Percentiles rank a stretch among this genome's conserved stretches.
Evolutionary conservation across 2,797 vertebrate genomes (phyloP).

Genomic region (Tokudaia muenninki): DNA sequence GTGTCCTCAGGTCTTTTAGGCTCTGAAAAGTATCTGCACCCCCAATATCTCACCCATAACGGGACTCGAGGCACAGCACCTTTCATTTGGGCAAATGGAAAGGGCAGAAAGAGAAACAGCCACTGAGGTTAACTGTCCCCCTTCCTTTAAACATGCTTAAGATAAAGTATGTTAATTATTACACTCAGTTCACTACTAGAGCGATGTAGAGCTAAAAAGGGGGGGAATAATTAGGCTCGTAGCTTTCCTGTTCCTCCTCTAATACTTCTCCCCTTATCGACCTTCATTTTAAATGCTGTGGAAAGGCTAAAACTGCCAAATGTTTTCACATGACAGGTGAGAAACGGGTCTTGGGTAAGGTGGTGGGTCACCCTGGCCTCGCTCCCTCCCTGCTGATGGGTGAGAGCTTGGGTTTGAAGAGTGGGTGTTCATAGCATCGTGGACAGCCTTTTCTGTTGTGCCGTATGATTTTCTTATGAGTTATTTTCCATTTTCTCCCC

Average conservation of each 20-base stretch:
- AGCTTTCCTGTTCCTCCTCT: conserved; percentile 71
- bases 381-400: conserved; percentile 74
- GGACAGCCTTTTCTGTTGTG: conserved; percentile 79
- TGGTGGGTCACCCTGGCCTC: conserved; percentile 73
- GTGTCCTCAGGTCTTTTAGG: conserved; percentile 61
- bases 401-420: conserved; percentile 80
- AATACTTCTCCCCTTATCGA: conserved; percentile 63
- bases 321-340: conserved; percentile 74
- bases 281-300: conserved; percentile 73
- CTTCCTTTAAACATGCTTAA: conserved; percentile 62
- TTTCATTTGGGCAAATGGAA: conserved; percentile 73
- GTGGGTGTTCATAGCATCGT: conserved; percentile 79
- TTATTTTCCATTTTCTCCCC: conserved; percentile 85
- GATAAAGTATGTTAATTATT: conserved; percentile 44
- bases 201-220: conserved; percentile 58
- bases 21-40: conserved; percentile 67
- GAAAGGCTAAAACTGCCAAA: conserved; percentile 64
- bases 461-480: conserved; percentile 83
- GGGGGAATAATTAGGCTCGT: conserved; percentile 60
- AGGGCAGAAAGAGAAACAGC: conserved; percentile 64
- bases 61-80: conserved; percentile 65
- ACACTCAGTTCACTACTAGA: conserved; percentile 38
- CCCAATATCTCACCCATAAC: conserved; percentile 66
- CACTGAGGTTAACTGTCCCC: conserved; percentile 54
- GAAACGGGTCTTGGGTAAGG: conserved; percentile 69